Conservation (phyloP, 2,797 vertebrate genomes). For the Trichosurus vulpecula region DNA sequence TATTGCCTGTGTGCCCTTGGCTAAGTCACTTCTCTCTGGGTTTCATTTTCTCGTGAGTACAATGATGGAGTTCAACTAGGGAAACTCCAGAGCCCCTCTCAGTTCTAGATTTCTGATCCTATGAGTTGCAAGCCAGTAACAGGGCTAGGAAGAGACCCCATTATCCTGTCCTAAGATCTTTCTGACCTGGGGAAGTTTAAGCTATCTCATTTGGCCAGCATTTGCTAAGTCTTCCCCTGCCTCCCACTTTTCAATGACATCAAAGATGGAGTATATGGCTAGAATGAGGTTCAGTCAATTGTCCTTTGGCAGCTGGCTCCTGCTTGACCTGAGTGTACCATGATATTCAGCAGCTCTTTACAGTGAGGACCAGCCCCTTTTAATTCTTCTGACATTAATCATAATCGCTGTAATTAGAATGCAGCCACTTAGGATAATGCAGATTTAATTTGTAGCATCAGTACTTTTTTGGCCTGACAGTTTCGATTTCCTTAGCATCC, state of each 20-base stretch:
- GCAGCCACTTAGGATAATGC: slow-evolving; percentile 83
- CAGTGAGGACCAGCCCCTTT: slow-evolving; percentile 77
- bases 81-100: neutral
- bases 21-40: neutral
- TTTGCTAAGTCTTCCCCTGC: slow-evolving; percentile 73
- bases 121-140: neutral
- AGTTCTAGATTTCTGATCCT: neutral
- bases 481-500: slow-evolving; percentile 79
- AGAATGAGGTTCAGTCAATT: slow-evolving; percentile 55
- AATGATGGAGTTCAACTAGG: neutral
- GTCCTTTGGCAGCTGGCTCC: slow-evolving; percentile 63
- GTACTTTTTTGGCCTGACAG: slow-evolving; percentile 73
- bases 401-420: slow-evolving; percentile 86
- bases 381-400: slow-evolving; percentile 85
- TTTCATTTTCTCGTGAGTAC: neutral
- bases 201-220: slow-evolving; percentile 11
- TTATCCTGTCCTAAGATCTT: neutral
- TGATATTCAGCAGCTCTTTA: slow-evolving; percentile 65
- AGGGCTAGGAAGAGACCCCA: neutral
- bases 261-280: slow-evolving; percentile 74
- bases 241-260: slow-evolving; percentile 50
- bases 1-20: neutral
- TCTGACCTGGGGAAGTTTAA: neutral
- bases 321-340: slow-evolving; percentile 80
- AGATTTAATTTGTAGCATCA: slow-evolving; percentile 82